These are phyloP conservation scores for Saccostrea glomerata DNA, from an alignment of 1,140 invertebrate genomes.

Conservation along the genomic window DNA sequence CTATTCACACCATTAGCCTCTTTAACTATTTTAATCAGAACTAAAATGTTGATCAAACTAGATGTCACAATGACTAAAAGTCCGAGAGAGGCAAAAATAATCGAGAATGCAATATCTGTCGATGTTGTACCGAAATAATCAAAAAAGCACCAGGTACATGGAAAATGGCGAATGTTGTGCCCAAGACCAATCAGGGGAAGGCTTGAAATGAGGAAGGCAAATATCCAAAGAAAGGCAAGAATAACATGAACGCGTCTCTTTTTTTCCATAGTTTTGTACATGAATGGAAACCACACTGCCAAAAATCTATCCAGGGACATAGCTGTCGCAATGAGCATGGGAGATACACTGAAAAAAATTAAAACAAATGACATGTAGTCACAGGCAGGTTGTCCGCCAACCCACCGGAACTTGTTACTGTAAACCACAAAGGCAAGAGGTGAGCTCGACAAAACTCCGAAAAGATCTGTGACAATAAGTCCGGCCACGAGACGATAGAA, in stretches of 20 bases:
- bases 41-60: constrained; percentile 59
- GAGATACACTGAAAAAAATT: constrained; percentile 76
- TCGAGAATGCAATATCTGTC: constrained; percentile 66
- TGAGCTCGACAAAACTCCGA: constrained; percentile 69
- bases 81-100: constrained; percentile 70
- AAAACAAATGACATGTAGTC: constrained; percentile 78
- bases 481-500: constrained; percentile 71
- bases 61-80: constrained; percentile 72
- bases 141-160: constrained; percentile 79
- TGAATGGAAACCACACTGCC: constrained; percentile 76
- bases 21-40: constrained; percentile 41
- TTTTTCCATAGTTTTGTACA: constrained; percentile 72
- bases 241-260: constrained; percentile 63
- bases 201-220: constrained; percentile 69
- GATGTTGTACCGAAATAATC: constrained; percentile 67
- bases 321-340: constrained; percentile 76
- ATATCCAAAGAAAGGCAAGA: constrained; percentile 70
- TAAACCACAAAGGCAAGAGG: constrained; percentile 73
- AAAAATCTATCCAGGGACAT: constrained; percentile 78
- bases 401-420: constrained; percentile 65
- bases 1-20: constrained; percentile 14
- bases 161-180: constrained; percentile 72
- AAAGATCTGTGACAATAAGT: constrained; percentile 68
- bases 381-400: constrained; percentile 69
- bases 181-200: constrained; percentile 77